phyloP scores from a whole-genome alignment of 30 jellyfish, hydroid and myxozoan species.

The Aurelia aurita complex sp. Pacific region DNA sequence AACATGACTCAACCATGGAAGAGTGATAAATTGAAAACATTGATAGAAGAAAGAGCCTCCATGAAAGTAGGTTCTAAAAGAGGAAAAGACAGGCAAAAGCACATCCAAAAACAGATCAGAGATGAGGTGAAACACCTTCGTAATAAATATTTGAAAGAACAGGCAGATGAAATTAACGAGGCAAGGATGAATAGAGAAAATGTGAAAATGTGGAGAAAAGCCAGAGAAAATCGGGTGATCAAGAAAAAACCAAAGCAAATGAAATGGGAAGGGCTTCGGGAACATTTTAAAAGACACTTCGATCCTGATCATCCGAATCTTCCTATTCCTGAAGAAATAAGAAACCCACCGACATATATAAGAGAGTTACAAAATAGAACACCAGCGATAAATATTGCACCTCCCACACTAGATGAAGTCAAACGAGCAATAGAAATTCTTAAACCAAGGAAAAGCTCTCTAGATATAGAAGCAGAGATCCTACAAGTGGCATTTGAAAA shows the following conservation, averaged over 20 bases:
- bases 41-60: no score
- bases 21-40: neutral
- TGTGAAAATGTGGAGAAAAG: conserved; percentile 10
- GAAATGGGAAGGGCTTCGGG: conserved; percentile 2
- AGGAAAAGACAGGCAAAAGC: no score
- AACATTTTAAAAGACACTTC: neutral
- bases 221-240: neutral
- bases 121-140: no score
- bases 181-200: conserved; percentile 8
- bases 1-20: neutral
- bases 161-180: neutral
- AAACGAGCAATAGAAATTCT: conserved; percentile 1
- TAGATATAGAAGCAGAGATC: conserved; percentile 8
- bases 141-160: no score
- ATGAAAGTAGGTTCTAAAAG: no score
- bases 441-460: neutral
- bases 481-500: neutral
- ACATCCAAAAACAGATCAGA: no score
- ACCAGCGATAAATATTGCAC: conserved; percentile 3
- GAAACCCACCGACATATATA: conserved; percentile 2
- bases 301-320: neutral
- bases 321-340: conserved; percentile 9
- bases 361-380: neutral
- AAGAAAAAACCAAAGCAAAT: conserved; percentile 5
- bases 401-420: neutral